Evolutionary conservation across 2,888 invertebrate species (phyloP), one percentile per base, ranked within the genome.

Genomic region (Allygus modestus): DNA sequence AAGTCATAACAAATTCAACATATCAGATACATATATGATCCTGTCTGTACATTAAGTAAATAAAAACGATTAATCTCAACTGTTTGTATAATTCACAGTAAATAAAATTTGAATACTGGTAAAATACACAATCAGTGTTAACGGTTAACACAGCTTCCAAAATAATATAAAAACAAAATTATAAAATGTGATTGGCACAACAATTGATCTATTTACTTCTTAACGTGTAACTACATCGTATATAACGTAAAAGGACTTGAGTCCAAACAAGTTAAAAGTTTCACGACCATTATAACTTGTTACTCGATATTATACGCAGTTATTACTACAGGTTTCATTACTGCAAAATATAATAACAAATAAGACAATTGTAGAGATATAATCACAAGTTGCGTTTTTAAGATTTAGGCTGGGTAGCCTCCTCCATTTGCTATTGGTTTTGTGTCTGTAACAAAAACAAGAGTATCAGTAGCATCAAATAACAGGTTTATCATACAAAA

Each of bases 381-480:
- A 23, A 23, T 17, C 28, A 28, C n/a, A 12, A 65, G 20, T 65
- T 65, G 28, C 9, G 1, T 28, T 65, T 65, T 65, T 65, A 31
- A 11, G 2, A 58, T 58, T 58, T 23, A 51, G 58, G 58, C 58
- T 58, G 58, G 1, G 5, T 28, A 65, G 65, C 65, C 28, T 65
- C 65, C 20, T 65, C 58, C 65, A 9, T 28, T 31, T 65, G 65
- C 28, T 65, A 65, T 65, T 65, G 65, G 12, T 65, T 65, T 31
- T 65, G 65, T 15, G 28, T 26, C 65, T 65, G 65, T 11, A 65
- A 65, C 12, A 31, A 58, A 58, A 17, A 65, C 12, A 20, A 28
- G 28, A 65, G 2, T 17, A 65, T 31, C 31, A 58, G 9, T 7
- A 58, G 20, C 17, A 46, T 17, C 46, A 46, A 2, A 46, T 12